Percentiles rank a stretch among this genome's conserved stretches.
Conservation (phyloP, 2,113 vertebrate species). For the Odobenus rosmarus region DNA sequence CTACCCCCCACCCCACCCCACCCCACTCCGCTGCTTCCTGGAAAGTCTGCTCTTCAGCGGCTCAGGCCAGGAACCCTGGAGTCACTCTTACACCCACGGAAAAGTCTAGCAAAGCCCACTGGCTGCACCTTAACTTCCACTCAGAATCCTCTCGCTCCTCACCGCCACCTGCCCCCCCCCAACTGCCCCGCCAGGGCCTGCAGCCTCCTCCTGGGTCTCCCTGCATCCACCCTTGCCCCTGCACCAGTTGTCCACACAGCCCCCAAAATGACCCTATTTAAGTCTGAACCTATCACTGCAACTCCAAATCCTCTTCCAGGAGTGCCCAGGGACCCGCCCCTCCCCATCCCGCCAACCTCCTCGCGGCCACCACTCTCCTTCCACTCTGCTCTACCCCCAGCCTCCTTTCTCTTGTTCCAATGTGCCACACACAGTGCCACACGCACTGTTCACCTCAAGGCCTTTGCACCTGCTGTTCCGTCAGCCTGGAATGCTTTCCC, state of each 20-base stretch:
- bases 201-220: background rate
- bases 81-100: rapidly evolving
- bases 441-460: background rate
- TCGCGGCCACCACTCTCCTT: rapidly evolving
- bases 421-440: background rate
- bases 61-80: background rate
- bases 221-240: rapidly evolving
- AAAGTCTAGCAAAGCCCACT: background rate
- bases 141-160: no score
- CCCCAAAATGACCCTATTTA: background rate
- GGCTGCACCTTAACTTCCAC: no score
- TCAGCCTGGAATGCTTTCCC: background rate
- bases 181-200: rapidly evolving
- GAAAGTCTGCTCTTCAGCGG: background rate
- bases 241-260: background rate
- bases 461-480: background rate
- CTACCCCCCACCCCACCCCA: rapidly evolving
- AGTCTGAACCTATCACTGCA: background rate
- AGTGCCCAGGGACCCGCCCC: background rate
- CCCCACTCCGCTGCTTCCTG: background rate
- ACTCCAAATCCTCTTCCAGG: background rate
- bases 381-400: background rate
- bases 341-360: background rate
- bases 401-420: background rate
- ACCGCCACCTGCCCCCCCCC: rapidly evolving